Conservation (phyloP, 2,888 invertebrate species). For the Habrosyne pyritoides region DNA sequence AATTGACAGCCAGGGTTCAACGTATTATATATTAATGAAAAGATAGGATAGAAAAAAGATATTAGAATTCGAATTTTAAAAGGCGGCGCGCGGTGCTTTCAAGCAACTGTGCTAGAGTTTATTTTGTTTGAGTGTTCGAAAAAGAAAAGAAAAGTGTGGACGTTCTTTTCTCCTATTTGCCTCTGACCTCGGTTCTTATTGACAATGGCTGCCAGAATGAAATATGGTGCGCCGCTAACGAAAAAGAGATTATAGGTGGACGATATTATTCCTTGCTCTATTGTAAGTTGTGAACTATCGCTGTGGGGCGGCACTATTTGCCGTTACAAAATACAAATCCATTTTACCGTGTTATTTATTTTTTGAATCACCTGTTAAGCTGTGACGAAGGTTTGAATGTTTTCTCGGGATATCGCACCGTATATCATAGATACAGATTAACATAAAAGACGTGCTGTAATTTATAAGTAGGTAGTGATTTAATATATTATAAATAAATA, state of each 20-base stretch:
- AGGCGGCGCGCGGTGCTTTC: constrained; percentile 77
- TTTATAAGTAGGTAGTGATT: not conserved
- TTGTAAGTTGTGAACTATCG: constrained; percentile 55
- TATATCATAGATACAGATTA: constrained; percentile 20
- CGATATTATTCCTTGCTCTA: constrained; percentile 67
- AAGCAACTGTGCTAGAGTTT: constrained; percentile 72
- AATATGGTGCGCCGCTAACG: constrained; percentile 79
- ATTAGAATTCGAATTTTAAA: constrained; percentile 74
- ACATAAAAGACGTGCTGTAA: constrained; percentile 6
- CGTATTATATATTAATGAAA: constrained; percentile 80
- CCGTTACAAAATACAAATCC: constrained; percentile 56
- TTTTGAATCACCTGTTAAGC: constrained; percentile 67
- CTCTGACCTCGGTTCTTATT: constrained; percentile 80
- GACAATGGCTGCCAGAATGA: constrained; percentile 83
- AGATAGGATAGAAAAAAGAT: constrained; percentile 72
- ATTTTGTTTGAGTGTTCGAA: constrained; percentile 76
- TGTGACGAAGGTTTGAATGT: constrained; percentile 66
- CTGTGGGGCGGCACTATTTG: constrained; percentile 60
- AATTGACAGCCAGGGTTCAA: constrained; percentile 71
- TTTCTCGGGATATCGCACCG: constrained; percentile 51
- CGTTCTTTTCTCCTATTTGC: constrained; percentile 79
- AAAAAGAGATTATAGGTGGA: constrained; percentile 77
- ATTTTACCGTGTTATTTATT: constrained; percentile 50
- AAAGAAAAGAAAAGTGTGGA: constrained; percentile 76
- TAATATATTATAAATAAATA: not conserved